phyloP scores from a whole-genome alignment of 2,888 invertebrate species.

The Epiperipatus broadwayi region DNA sequence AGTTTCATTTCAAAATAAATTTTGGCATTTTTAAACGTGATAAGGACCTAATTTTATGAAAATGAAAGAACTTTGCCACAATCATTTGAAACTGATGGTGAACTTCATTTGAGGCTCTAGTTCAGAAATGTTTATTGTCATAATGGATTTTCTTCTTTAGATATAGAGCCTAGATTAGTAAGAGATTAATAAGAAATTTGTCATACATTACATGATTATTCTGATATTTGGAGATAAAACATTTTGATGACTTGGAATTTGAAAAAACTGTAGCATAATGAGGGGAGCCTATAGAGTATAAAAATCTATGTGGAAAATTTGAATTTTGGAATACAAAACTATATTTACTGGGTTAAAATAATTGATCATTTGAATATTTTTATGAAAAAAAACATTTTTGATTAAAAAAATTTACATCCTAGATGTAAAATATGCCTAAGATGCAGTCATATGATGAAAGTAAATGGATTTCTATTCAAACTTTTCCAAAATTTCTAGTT shows the following conservation, averaged over 20 bases:
- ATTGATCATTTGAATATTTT: slow-evolving; percentile 21
- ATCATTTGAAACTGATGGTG: no score
- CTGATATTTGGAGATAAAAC: slow-evolving; percentile 13
- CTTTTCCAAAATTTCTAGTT: background rate
- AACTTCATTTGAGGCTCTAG: no score
- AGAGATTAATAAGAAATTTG: slow-evolving; percentile 18
- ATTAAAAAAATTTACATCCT: slow-evolving; percentile 26
- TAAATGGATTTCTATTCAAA: no score
- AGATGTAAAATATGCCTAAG: slow-evolving; percentile 28
- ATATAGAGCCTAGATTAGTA: no score
- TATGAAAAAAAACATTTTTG: slow-evolving; percentile 24
- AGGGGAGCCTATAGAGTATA: slow-evolving; percentile 14
- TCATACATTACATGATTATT: slow-evolving; percentile 16
- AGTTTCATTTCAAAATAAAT: no score
- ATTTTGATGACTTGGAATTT: slow-evolving; percentile 13
- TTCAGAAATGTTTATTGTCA: no score
- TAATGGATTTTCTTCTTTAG: no score
- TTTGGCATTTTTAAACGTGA: no score
- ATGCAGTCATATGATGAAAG: slow-evolving; percentile 23
- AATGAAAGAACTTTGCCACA: no score
- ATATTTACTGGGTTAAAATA: slow-evolving; percentile 26
- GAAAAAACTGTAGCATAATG: slow-evolving; percentile 14
- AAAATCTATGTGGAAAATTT: slow-evolving; percentile 17
- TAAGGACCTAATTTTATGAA: no score
- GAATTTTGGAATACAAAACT: slow-evolving; percentile 21